Evolutionary conservation across 2,113 vertebrate species (phyloP), one percentile per base, ranked within the genome.

Genomic region (Strix aluco): DNA sequence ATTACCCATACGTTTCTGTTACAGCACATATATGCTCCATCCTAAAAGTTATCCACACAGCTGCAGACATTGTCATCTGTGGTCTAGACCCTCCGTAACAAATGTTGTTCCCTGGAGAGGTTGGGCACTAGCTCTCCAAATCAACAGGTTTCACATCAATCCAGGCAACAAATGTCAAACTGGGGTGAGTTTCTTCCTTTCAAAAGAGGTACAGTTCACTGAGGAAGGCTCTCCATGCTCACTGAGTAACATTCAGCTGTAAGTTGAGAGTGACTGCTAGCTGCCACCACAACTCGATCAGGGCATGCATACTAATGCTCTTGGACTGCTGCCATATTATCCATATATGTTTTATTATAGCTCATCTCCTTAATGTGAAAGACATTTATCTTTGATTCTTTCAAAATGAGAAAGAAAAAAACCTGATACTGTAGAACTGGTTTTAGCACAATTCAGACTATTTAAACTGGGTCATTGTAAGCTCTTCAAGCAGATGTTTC

Each of bases 361-460:
- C 74, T 97, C 90, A 96, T 94, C 96, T 92, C 80, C 67, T 97
- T 91, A 93, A 95, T 47, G 74, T 80, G 71, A 46, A 90, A 90
- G 95, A 90, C 95, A 92, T 95, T 95, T 91, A 92, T 95, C 91
- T 97, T 63, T 83, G 55, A 94, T 94, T 86, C 94, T 94, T 96
- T 92, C 89, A 96, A 95, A 94, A 94, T 51, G 42, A 74, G 26
- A 79, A 67, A 38, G 15, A 2, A 80, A 77, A 66, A 54, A 66
- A 9, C 23, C 57, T 17, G 30, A 82, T 81, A 85, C 16, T 22
- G n/a, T 47, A 71, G 38, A 86, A 83, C 52, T 55, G 38, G 51
- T 62, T 96, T 92, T 65, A 95, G 46, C 42, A 77, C 63, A 55
- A 83, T 85, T 81, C 66, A 62, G 27, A 55, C n/a, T 73, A 55